Evolutionary conservation across 2,113 vertebrate genomes (phyloP).

Genomic region (Scytalopus superciliaris): DNA sequence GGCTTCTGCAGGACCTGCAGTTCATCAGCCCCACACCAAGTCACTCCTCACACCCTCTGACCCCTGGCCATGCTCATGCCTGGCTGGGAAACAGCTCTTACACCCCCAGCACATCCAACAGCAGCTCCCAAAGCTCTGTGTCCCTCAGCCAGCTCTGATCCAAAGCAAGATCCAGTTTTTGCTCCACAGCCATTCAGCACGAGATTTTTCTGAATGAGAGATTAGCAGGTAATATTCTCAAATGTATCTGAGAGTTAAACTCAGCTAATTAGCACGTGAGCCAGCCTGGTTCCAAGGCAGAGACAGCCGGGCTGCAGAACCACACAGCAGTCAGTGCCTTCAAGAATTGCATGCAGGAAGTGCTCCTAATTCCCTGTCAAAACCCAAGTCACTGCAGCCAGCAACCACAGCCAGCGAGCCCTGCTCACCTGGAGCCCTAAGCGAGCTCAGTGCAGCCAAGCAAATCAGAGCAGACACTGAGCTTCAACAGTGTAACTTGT

Average conservation of each 20-base stretch:
- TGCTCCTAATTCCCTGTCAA: background rate
- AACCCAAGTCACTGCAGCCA: background rate
- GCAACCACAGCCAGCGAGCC: rapidly evolving
- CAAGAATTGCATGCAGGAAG: background rate
- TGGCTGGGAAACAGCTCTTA: background rate
- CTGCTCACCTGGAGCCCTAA: rapidly evolving
- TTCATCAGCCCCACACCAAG: background rate
- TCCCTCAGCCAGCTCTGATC: background rate
- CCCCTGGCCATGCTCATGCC: background rate
- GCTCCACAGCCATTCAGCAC: background rate
- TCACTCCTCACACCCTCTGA: background rate
- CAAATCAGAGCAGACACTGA: background rate
- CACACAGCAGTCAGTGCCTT: rapidly evolving
- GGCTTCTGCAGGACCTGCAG: background rate
- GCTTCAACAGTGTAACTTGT: background rate
- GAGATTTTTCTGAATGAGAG: background rate
- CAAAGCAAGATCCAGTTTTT: rapidly evolving
- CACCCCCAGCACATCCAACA: rapidly evolving
- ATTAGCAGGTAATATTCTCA: background rate
- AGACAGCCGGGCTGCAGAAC: background rate
- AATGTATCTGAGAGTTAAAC: background rate
- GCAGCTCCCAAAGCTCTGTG: background rate
- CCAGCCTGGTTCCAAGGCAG: background rate
- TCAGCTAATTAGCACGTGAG: background rate
- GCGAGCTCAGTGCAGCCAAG: background rate